Evolutionary conservation across 2,113 vertebrate species (phyloP), one percentile per base, ranked within the genome.

Genomic region (Triplophysa rosa): DNA sequence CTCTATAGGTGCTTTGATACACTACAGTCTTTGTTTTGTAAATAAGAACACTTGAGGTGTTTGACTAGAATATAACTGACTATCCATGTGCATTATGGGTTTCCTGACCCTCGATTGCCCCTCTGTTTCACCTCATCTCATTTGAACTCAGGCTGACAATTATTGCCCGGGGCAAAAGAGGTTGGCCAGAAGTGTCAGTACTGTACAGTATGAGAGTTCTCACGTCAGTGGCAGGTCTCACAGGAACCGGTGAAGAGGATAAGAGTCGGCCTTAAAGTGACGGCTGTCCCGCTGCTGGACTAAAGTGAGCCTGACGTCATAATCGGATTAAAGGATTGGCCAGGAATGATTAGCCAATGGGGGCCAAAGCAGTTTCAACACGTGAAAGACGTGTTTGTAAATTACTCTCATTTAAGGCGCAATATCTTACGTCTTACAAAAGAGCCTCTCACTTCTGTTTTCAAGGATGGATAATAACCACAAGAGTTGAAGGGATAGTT

Each of bases 271-370:
- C 71, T 74, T 63, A 74, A 63, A 12, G 45, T 64, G 73, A 70
- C 54, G 42, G 56, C 75, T 59, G 74, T 49, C 73, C 81, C 37
- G 21, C 52, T 71, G 59, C 24, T 54, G 52, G 49, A 75, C 74
- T 74, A 17, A 29, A 37, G 74, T 78, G 69, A 78, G 69, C 42
- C 65, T 85, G 86, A 78, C 33, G 24, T 80, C 84, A 82, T 92
- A 90, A 93, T 90, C 90, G 87, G 89, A 90, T 92, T 90, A 84
- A 9, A 65, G 84, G 89, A 89, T 90, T 89, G 89, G 83, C 77
- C 79, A 65, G 80, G 45, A 37, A 82, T 79, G 80, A 83, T 89
- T 89, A 89, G 86, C 84, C 79, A 83, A 76, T 79, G 77, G 83
- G 84, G 81, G 83, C 83, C 68, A 89, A 83, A 70, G 16, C 47